Evolutionary conservation across 2,888 invertebrate species (phyloP).

Genomic region (Sepioteuthis lessoniana): DNA sequence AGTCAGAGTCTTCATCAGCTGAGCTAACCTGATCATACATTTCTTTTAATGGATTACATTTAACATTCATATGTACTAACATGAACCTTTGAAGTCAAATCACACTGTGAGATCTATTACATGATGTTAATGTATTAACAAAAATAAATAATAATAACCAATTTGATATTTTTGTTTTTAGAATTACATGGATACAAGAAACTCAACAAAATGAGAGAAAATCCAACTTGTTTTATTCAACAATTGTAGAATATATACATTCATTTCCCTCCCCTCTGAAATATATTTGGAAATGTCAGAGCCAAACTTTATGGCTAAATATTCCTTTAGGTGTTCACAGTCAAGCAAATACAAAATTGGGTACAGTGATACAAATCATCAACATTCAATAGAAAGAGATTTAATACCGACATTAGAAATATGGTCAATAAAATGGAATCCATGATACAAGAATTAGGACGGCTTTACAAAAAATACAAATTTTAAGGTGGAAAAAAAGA

Average conservation of each 20-base stretch:
- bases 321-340: neutral
- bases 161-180: too few relatives aligned
- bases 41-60: too few relatives aligned
- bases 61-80: too few relatives aligned
- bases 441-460: neutral
- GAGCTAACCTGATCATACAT: too few relatives aligned
- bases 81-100: too few relatives aligned
- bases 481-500: neutral
- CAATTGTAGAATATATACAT: neutral
- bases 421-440: neutral
- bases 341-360: neutral
- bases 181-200: neutral
- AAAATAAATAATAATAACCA: too few relatives aligned
- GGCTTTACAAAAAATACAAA: neutral
- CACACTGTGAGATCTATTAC: too few relatives aligned
- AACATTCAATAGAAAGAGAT: neutral
- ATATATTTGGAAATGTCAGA: constrained; percentile 16
- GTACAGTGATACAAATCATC: neutral
- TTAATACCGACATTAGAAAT: neutral
- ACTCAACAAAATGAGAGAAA: neutral
- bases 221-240: neutral
- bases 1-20: too few relatives aligned
- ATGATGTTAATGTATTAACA: too few relatives aligned
- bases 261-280: neutral
- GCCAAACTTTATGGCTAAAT: neutral